Evolutionary conservation across 2,888 invertebrate genomes (phyloP), one percentile per base, ranked within the genome.

Genomic region (Zelleria hepariella): DNA sequence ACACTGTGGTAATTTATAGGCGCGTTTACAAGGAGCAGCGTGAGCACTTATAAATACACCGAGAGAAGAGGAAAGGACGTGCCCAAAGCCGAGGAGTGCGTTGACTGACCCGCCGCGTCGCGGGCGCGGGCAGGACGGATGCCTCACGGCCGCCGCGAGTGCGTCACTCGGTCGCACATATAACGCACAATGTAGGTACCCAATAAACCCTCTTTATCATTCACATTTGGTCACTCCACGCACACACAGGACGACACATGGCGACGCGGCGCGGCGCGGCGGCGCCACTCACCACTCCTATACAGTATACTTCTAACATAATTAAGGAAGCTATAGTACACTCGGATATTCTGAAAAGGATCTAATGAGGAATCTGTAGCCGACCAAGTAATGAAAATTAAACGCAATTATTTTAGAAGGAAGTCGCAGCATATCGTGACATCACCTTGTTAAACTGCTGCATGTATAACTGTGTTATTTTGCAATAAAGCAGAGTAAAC

Each of bases 11-110:
- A 15, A 10, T 42, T 42, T 5, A 74, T 76, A 77, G 77, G 73
- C 74, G 68, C 64, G 68, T 68, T 81, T 75, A 80, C 80, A 80
- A 79, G 71, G 73, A 72, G 66, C 72, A 42, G 64, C 82, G 84
- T 75, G 75, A 67, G 70, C 72, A 79, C 81, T 79, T 86, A 85
- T 83, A 80, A 82, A 85, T 85, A 86, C 67, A 77, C 75, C 8
- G 15, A 67, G 71, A 10, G n/a, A 23, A 18, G 7, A 48, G 68
- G 70, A 77, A 85, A 82, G 83, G 86, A 83, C 86, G 84, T 85
- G 80, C 77, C 82, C 78, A 79, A 74, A 75, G 78, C 76, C 76
- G 76, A 73, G 69, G 72, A 69, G 67, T 65, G 64, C 75, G 77
- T 75, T 78, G 75, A 81, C 78, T 76, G 80, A 65, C 59, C 54